These are phyloP conservation scores for Tyrophagus putrescentiae DNA, from an alignment of 1,140 invertebrate species.

Conservation along the genomic window DNA sequence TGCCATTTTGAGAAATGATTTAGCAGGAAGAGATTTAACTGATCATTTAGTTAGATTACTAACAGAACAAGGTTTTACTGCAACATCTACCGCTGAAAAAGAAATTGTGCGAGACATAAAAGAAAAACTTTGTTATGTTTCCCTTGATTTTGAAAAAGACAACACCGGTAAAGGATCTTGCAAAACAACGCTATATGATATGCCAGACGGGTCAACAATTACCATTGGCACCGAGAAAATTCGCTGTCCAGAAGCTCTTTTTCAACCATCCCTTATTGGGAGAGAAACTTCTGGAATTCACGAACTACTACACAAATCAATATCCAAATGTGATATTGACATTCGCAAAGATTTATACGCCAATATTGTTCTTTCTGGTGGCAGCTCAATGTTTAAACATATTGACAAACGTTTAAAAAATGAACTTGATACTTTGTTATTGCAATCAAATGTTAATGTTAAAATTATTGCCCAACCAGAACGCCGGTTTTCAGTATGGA, in stretches of 20 bases:
- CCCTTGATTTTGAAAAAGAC: no score
- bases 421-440: neutral
- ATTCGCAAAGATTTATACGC: conserved; percentile 37
- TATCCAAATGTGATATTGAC: conserved; percentile 38
- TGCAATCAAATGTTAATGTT: conserved; percentile 35
- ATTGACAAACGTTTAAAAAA: neutral
- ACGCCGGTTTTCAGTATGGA: conserved; percentile 80
- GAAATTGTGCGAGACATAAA: no score
- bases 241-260: conserved; percentile 32
- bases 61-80: no score
- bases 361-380: conserved; percentile 40
- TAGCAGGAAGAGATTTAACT: no score
- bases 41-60: no score
- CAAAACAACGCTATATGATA: no score
- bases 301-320: conserved; percentile 41
- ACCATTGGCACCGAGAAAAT: conserved; percentile 34
- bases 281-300: conserved; percentile 36
- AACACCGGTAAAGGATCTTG: no score
- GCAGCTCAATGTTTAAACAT: conserved; percentile 42
- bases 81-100: no score
- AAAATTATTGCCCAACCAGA: conserved; percentile 47
- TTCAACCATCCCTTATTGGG: conserved; percentile 34
- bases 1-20: no score
- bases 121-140: no score
- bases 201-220: conserved; percentile 36